These are phyloP conservation scores for Leptinotarsa peninsularis DNA, from an alignment of 2,888 invertebrate species.

Conservation along the genomic window DNA sequence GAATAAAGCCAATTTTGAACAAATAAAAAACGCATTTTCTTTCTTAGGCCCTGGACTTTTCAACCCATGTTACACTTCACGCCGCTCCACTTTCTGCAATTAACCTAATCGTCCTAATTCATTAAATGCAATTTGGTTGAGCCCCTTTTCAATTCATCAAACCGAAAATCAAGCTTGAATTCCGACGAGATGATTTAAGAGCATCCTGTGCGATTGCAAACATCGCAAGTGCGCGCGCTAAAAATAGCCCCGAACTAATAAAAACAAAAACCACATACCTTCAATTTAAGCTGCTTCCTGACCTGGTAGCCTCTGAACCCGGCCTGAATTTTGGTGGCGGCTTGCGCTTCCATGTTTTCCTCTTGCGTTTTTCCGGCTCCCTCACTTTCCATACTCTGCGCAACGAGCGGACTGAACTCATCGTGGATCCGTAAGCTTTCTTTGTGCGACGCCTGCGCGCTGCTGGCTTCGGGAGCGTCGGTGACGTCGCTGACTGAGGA, in stretches of 20 bases:
- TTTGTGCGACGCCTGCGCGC: slow-evolving; percentile 60
- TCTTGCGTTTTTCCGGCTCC: slow-evolving; percentile 34
- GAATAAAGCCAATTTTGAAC: too few species aligned
- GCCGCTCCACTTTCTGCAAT: background rate
- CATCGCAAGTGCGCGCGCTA: background rate
- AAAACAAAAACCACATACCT: slow-evolving; percentile 52
- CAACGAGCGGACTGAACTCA: slow-evolving; percentile 35
- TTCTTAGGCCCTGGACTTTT: too few species aligned
- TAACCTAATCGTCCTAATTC: background rate
- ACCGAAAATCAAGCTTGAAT: background rate
- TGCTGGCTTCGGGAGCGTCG: slow-evolving; percentile 27
- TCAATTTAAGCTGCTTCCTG: slow-evolving; percentile 63
- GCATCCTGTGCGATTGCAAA: slow-evolving; percentile 4
- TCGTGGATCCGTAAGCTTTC: slow-evolving; percentile 53
- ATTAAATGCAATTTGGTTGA: background rate
- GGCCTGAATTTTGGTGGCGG: slow-evolving; percentile 79
- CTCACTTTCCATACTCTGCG: slow-evolving; percentile 50
- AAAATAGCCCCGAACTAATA: background rate
- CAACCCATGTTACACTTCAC: too few species aligned
- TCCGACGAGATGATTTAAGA: background rate
- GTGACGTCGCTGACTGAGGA: slow-evolving; percentile 36
- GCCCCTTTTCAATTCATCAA: background rate
- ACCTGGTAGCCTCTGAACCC: slow-evolving; percentile 77
- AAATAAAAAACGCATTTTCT: too few species aligned
- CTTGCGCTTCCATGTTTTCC: slow-evolving; percentile 61